Conservation (phyloP, 2,797 vertebrate genomes). For the Botia kubotai region DNA sequence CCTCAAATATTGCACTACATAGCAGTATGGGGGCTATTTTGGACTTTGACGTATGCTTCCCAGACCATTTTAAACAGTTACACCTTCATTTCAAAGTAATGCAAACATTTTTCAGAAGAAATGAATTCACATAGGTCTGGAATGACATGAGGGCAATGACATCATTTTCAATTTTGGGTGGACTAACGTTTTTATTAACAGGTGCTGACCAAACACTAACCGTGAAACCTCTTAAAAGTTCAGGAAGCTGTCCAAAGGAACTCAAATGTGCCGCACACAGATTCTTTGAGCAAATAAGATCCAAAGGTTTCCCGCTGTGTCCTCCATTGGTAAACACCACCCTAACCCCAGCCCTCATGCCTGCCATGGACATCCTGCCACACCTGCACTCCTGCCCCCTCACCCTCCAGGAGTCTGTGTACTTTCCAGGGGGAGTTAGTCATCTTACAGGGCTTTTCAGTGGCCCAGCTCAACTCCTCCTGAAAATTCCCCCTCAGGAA, state of each 20-base stretch:
- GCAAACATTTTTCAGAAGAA: neutral
- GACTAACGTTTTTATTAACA: neutral
- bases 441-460: constrained; percentile 45
- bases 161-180: neutral
- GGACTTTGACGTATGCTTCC: too few species aligned
- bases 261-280: neutral
- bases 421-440: constrained; percentile 62
- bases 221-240: constrained; percentile 35
- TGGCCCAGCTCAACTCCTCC: constrained; percentile 34
- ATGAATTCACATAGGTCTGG: neutral
- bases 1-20: too few species aligned
- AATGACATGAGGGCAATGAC: neutral
- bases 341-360: constrained; percentile 31
- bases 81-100: too few species aligned
- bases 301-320: constrained; percentile 12
- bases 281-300: constrained; percentile 17
- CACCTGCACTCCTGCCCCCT: constrained; percentile 22
- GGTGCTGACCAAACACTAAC: constrained; percentile 24
- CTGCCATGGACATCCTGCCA: constrained; percentile 18
- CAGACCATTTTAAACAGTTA: too few species aligned
- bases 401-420: constrained; percentile 25
- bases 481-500: constrained; percentile 60
- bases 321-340: constrained; percentile 20
- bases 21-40: too few species aligned
- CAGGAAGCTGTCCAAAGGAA: constrained; percentile 19